Percentiles rank a stretch among this genome's conserved stretches.
Evolutionary conservation across 2,888 invertebrate species (phyloP).

Genomic region (Acanthosepion esculentum): DNA sequence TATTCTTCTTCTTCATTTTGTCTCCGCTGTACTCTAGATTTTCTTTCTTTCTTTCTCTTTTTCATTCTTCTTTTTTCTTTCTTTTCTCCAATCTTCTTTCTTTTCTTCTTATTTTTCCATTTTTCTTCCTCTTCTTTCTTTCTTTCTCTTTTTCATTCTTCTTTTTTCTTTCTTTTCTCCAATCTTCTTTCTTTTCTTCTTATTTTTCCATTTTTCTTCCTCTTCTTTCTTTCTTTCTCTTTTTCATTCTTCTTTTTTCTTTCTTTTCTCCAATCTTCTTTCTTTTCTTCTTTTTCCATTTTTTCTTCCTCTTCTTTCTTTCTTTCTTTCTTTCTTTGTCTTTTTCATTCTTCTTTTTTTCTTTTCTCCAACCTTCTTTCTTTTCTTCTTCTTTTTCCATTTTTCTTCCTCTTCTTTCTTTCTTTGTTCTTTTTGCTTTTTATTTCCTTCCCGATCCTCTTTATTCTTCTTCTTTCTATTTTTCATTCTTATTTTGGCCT

Average conservation of each 20-base stretch:
- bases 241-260: not conserved
- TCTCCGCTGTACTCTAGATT: too few relatives aligned
- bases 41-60: too few relatives aligned
- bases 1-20: not conserved
- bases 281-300: too few relatives aligned
- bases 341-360: too few relatives aligned
- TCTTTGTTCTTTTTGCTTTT: not conserved
- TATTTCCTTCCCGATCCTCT: too few relatives aligned
- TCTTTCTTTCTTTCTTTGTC: too few relatives aligned
- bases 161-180: not conserved
- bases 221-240: not conserved
- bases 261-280: too few relatives aligned
- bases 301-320: not conserved
- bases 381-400: not conserved
- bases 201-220: not conserved
- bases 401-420: not conserved
- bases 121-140: not conserved
- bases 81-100: not conserved
- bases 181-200: not conserved
- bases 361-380: not conserved
- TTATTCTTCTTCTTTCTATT: too few relatives aligned
- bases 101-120: not conserved
- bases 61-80: too few relatives aligned
- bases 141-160: not conserved
- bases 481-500: not conserved